These are phyloP conservation scores for Tryphoninae sp. DNA, from an alignment of 2,888 invertebrate species.

Conservation along the genomic window DNA sequence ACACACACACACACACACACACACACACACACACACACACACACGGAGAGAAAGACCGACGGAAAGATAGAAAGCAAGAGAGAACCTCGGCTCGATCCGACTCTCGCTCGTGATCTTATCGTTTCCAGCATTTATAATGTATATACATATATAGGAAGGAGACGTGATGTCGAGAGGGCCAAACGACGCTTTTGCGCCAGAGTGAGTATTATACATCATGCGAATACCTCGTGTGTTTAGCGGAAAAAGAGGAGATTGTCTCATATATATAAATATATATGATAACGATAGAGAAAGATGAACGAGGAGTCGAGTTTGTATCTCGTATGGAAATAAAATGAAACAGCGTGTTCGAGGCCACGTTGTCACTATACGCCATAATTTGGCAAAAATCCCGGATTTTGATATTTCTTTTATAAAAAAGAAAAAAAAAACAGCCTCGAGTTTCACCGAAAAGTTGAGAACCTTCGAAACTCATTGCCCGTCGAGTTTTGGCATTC, in stretches of 20 bases:
- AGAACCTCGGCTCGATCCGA: slow-evolving; percentile 42
- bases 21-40: no score
- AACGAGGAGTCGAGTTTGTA: slow-evolving; percentile 38
- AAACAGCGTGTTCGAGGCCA: slow-evolving; percentile 25
- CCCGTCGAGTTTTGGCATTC: slow-evolving; percentile 74
- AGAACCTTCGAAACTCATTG: slow-evolving; percentile 74
- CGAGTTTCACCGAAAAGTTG: slow-evolving; percentile 55
- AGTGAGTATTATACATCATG: slow-evolving; percentile 55
- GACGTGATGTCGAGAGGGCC: slow-evolving; percentile 35
- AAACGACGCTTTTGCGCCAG: slow-evolving; percentile 54
- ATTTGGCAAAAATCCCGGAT: slow-evolving; percentile 54
- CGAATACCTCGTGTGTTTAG: slow-evolving; percentile 49
- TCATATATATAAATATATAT: slow-evolving; percentile 20
- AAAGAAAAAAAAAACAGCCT: not conserved
- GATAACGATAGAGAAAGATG: slow-evolving; percentile 31
- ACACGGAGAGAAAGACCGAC: slow-evolving; percentile 12
- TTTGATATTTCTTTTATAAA: not conserved
- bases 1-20: no score
- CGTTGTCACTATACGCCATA: not conserved
- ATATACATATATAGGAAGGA: slow-evolving; percentile 15
- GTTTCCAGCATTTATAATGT: slow-evolving; percentile 43
- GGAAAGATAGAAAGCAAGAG: not conserved
- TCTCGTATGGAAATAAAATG: slow-evolving; percentile 47
- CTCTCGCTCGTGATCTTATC: slow-evolving; percentile 53
- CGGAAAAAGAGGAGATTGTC: not conserved